Percentiles rank a stretch among this genome's conserved stretches.
Evolutionary conservation across 1,140 invertebrate species (phyloP).

Genomic region (Drosophila pallidifrons): DNA sequence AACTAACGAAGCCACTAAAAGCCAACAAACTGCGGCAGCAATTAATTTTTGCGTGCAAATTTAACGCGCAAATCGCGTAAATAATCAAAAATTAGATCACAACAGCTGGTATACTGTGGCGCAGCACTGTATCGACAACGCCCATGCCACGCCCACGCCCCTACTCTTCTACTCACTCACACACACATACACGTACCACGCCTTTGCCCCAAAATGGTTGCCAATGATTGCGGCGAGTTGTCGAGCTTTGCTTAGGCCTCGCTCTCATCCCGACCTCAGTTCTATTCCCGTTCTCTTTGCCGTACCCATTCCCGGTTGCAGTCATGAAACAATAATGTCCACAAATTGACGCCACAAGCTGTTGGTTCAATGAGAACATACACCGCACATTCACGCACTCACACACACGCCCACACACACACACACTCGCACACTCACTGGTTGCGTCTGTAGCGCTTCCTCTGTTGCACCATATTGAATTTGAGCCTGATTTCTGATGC

Average conservation of each 20-base stretch:
- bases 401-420: constrained; percentile 26
- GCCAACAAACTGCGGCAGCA: constrained; percentile 55
- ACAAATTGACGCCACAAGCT: constrained; percentile 82
- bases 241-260: constrained; percentile 69
- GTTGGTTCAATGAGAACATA: constrained; percentile 71
- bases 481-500: constrained; percentile 52
- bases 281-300: not conserved
- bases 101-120: constrained; percentile 42
- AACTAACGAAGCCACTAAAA: constrained; percentile 31
- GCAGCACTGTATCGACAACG: not conserved
- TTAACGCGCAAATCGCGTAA: constrained; percentile 71
- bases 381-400: constrained; percentile 22
- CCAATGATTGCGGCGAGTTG: constrained; percentile 75
- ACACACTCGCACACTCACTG: constrained; percentile 10
- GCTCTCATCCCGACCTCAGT: constrained; percentile 37
- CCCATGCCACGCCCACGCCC: constrained; percentile 13
- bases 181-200: constrained; percentile 1
- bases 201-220: constrained; percentile 37
- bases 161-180: not conserved
- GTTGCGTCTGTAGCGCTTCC: constrained; percentile 71
- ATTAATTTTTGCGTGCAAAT: constrained; percentile 72
- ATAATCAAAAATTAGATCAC: constrained; percentile 80
- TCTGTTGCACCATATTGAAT: constrained; percentile 76
- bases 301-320: constrained; percentile 38
- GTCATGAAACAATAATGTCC: constrained; percentile 83